phyloP scores from a whole-genome alignment of 2,113 vertebrate genomes.

The Neolamprologus modestus region DNA sequence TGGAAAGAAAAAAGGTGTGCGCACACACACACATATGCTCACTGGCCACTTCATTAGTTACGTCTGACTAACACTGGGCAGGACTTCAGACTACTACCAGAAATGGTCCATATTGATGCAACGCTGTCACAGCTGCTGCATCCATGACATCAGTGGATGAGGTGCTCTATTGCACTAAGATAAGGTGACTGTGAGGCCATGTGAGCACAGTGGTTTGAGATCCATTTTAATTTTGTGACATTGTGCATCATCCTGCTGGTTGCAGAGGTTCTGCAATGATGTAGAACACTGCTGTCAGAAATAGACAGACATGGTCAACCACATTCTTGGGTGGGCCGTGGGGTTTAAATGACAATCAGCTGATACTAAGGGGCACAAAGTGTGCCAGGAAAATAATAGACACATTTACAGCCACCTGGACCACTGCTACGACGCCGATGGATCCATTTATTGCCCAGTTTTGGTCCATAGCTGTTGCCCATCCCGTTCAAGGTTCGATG shows the following conservation, averaged over 20 bases:
- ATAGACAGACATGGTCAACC: not conserved
- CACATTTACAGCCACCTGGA: not conserved
- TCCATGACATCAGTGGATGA: not conserved
- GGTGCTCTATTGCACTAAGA: not conserved
- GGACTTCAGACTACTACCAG: not conserved
- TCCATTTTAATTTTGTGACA: not conserved
- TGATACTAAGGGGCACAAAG: not conserved
- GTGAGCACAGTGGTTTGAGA: rapidly evolving
- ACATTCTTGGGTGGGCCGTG: not conserved
- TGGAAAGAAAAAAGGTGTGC: constrained; percentile 6
- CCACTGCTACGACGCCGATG: not conserved
- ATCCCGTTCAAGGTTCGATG: not conserved
- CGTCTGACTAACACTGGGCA: not conserved
- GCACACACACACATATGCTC: not conserved
- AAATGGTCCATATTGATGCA: not conserved
- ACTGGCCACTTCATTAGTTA: not conserved
- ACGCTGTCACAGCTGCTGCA: not conserved
- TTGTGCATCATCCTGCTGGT: not conserved
- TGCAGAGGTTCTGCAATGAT: not conserved
- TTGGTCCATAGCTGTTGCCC: rapidly evolving
- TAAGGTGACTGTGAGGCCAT: not conserved
- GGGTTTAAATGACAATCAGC: not conserved
- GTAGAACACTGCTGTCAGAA: not conserved
- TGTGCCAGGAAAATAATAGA: not conserved
- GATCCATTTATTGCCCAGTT: not conserved